Conservation (phyloP, 1,140 invertebrate genomes). For the Aphis gossypii region DNA sequence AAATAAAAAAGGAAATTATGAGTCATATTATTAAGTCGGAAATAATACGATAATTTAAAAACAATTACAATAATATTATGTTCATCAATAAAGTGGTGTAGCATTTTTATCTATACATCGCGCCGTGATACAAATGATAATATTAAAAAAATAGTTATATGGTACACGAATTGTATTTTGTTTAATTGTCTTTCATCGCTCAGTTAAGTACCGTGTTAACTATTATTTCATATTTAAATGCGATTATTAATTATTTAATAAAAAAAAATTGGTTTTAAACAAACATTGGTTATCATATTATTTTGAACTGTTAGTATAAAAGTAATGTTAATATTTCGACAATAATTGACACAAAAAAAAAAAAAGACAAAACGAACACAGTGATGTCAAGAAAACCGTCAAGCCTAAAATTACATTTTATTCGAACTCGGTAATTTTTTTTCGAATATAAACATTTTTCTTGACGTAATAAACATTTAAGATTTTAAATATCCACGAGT, state of each 20-base stretch:
- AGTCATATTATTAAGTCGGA: background rate
- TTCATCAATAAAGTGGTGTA: background rate
- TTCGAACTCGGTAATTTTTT: background rate
- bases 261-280: background rate
- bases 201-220: background rate
- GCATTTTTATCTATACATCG: background rate
- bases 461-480: background rate
- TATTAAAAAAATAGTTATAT: background rate
- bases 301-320: background rate
- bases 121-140: background rate
- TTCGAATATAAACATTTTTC: background rate
- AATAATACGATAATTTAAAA: background rate
- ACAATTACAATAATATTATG: background rate
- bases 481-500: background rate
- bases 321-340: background rate
- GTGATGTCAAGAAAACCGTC: background rate
- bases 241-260: background rate
- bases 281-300: background rate
- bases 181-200: background rate
- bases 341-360: background rate
- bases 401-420: background rate
- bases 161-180: background rate
- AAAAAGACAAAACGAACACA: background rate
- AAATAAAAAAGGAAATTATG: background rate
- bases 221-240: background rate